phyloP scores from a whole-genome alignment of 2,888 invertebrate species.

The Pterobdella sp. region DNA sequence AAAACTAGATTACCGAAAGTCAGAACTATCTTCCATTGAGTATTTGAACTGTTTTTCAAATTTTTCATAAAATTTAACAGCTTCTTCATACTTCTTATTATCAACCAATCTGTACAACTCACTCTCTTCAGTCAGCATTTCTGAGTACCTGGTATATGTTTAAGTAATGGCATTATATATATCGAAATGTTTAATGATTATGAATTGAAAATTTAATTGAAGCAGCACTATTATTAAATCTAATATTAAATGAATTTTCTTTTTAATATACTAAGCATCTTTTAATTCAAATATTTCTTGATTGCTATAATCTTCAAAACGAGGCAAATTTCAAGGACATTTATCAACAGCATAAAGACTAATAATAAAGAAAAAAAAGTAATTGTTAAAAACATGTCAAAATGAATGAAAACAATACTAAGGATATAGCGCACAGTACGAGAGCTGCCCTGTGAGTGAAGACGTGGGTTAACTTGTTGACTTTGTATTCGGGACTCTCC shows the following conservation, averaged over 20 bases:
- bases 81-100: constrained; percentile 44
- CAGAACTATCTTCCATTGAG: neutral
- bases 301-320: too few species aligned
- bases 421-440: neutral
- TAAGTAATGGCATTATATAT: too few species aligned
- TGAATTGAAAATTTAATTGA: too few species aligned
- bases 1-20: neutral
- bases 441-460: neutral
- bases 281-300: neutral
- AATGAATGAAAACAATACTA: neutral
- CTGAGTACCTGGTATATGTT: constrained; percentile 44
- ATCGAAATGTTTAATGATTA: too few species aligned
- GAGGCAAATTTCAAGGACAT: too few species aligned
- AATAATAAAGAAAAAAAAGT: too few species aligned
- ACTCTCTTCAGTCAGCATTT: constrained; percentile 45
- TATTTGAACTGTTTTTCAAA: constrained; percentile 33
- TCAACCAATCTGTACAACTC: constrained; percentile 46
- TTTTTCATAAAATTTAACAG: constrained; percentile 42
- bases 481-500: neutral
- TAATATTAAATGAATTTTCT: too few species aligned
- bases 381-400: neutral
- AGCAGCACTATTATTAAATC: too few species aligned
- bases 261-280: neutral
- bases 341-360: too few species aligned
- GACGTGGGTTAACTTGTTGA: neutral